Percentiles rank a stretch among this genome's conserved stretches.
phyloP scores from a whole-genome alignment of 2,113 vertebrate genomes.

The Scolopax mira region DNA sequence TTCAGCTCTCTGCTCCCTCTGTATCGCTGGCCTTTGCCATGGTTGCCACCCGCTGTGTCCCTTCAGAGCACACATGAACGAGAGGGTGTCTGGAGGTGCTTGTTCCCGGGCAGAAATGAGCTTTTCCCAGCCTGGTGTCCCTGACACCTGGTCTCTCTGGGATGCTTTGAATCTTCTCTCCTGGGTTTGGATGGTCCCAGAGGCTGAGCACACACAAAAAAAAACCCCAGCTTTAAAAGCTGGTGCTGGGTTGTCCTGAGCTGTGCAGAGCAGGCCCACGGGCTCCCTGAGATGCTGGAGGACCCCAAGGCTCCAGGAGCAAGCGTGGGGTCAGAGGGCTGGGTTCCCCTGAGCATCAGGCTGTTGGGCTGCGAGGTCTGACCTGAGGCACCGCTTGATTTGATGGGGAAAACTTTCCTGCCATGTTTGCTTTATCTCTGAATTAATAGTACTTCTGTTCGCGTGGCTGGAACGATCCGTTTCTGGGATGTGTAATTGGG shows the following conservation, averaged over 20 bases:
- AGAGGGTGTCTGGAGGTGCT: neutral
- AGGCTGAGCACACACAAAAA: neutral
- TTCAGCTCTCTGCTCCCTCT: neutral
- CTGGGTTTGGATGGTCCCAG: neutral
- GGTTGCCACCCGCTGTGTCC: neutral
- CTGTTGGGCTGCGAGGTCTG: neutral
- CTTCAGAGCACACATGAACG: rapidly evolving
- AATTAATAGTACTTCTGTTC: constrained; percentile 13
- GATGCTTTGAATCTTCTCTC: neutral
- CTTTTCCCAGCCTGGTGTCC: neutral
- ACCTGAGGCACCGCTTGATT: neutral
- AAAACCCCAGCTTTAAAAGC: neutral
- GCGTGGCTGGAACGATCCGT: neutral
- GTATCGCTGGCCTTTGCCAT: neutral
- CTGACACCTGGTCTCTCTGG: rapidly evolving
- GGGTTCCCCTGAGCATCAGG: neutral
- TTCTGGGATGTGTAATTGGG: neutral
- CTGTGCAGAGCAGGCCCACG: neutral
- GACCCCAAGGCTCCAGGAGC: neutral
- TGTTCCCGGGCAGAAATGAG: neutral
- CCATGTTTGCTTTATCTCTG: constrained; percentile 11
- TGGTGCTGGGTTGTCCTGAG: neutral
- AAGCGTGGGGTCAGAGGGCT: rapidly evolving
- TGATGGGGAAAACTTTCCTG: neutral
- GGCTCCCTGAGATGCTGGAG: neutral